These are phyloP conservation scores for Cynocephalus volans DNA, from an alignment of 2,113 vertebrate genomes.

Conservation along the genomic window DNA sequence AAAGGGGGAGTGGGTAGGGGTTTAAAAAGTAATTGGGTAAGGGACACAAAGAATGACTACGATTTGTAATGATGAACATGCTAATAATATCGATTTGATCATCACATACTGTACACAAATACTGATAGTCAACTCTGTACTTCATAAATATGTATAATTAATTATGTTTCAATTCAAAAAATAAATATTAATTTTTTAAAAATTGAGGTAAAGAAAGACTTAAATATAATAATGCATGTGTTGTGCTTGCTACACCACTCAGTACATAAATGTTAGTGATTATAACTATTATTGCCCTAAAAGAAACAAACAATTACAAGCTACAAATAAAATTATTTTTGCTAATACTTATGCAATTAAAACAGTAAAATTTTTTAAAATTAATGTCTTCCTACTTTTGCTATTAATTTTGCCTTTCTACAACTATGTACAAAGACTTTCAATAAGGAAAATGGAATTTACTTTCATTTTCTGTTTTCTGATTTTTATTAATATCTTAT, in stretches of 20 bases:
- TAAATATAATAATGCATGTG: neutral
- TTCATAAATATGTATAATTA: no score
- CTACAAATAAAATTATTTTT: neutral
- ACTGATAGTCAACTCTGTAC: no score
- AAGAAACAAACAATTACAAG: neutral
- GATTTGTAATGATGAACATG: no score
- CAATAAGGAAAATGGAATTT: neutral
- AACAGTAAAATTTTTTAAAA: neutral
- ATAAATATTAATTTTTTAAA: no score
- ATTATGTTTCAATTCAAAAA: no score
- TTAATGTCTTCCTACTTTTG: neutral
- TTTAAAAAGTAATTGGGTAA: no score
- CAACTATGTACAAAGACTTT: neutral
- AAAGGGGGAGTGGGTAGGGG: no score
- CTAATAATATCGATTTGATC: no score
- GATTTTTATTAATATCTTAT: neutral
- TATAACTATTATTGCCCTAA: neutral
- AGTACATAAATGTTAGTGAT: neutral
- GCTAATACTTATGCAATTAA: neutral
- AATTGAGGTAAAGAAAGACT: neutral
- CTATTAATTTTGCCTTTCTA: neutral
- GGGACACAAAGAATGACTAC: no score
- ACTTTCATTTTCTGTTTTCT: slow-evolving; percentile 41
- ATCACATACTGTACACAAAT: no score
- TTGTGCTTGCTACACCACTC: neutral